phyloP scores from a whole-genome alignment of 1,140 invertebrate genomes.

The Coelopa frigida region DNA sequence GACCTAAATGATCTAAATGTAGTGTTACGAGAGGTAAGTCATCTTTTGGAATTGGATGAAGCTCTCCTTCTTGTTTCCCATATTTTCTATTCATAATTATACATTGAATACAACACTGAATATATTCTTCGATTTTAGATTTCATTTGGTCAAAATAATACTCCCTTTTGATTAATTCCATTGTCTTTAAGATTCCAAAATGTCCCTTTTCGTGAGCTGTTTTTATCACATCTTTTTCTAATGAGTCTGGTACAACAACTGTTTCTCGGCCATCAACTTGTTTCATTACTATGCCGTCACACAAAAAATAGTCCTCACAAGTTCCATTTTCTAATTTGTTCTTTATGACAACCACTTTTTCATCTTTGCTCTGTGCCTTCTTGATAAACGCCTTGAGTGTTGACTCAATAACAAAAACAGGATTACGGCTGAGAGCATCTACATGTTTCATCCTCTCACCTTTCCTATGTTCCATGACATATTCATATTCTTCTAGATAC shows the following conservation, averaged over 20 bases:
- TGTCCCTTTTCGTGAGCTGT: conserved; percentile 36
- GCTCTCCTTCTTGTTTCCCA: conserved; percentile 43
- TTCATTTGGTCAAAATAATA: conserved; percentile 39
- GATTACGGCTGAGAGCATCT: conserved; percentile 27
- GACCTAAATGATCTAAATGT: conserved; percentile 19
- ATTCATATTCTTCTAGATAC: conserved; percentile 26
- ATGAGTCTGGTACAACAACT: conserved; percentile 27
- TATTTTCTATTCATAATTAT: conserved; percentile 24
- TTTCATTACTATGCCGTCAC: conserved; percentile 26
- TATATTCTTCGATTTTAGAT: conserved; percentile 28
- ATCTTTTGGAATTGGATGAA: conserved; percentile 30
- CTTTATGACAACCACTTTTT: conserved; percentile 1
- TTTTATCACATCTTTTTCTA: conserved; percentile 29
- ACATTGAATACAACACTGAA: conserved; percentile 36
- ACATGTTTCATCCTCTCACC: conserved; percentile 25
- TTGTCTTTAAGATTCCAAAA: conserved; percentile 40
- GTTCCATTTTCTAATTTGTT: background rate
- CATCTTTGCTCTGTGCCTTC: conserved; percentile 14
- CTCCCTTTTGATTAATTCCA: conserved; percentile 36
- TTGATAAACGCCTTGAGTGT: conserved; percentile 9
- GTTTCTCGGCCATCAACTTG: conserved; percentile 15
- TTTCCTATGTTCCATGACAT: conserved; percentile 19
- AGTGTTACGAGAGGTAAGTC: conserved; percentile 23
- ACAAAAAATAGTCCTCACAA: conserved; percentile 13
- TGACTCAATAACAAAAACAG: conserved; percentile 3